Percentiles rank a stretch among this genome's conserved stretches.
These are phyloP conservation scores for Lycophotia porphyrea DNA, from an alignment of 2,888 invertebrate species.

Conservation along the genomic window DNA sequence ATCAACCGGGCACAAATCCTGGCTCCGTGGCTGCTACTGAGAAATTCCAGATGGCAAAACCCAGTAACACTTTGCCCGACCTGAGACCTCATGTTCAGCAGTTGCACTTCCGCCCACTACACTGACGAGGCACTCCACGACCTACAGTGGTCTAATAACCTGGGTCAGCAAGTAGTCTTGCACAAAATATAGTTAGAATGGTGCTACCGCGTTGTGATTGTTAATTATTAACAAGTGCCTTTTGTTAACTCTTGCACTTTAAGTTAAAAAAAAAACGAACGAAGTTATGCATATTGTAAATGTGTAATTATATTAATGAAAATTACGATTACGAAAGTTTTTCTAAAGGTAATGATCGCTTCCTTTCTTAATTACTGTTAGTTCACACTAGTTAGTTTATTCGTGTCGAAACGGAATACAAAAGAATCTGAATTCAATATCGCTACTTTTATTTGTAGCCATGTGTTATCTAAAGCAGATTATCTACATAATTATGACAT, in stretches of 20 bases:
- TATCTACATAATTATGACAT: background rate
- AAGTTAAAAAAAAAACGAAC: conserved; percentile 25
- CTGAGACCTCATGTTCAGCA: too few relatives aligned
- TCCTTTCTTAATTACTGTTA: conserved; percentile 2
- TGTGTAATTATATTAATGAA: conserved; percentile 21
- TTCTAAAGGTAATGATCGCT: conserved; percentile 3
- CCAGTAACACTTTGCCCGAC: background rate
- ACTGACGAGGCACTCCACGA: background rate
- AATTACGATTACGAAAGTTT: conserved; percentile 7
- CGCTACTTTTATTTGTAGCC: background rate
- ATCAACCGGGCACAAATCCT: background rate
- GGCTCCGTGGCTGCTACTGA: background rate
- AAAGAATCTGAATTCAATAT: background rate
- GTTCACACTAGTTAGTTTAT: too few relatives aligned
- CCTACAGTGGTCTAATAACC: background rate
- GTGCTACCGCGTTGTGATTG: conserved; percentile 74
- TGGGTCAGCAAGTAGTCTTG: conserved; percentile 29
- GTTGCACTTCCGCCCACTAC: background rate
- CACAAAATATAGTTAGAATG: conserved; percentile 66
- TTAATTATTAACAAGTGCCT: conserved; percentile 68
- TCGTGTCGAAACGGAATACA: background rate
- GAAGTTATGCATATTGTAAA: conserved; percentile 56
- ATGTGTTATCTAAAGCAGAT: background rate
- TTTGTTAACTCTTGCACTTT: conserved; percentile 48
- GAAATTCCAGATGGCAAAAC: background rate